A percentile compares a stretch with the other conserved stretches of the same genome.
These are phyloP conservation scores for Heliconius eleuchia DNA, from an alignment of 1,140 invertebrate species.

Conservation along the genomic window DNA sequence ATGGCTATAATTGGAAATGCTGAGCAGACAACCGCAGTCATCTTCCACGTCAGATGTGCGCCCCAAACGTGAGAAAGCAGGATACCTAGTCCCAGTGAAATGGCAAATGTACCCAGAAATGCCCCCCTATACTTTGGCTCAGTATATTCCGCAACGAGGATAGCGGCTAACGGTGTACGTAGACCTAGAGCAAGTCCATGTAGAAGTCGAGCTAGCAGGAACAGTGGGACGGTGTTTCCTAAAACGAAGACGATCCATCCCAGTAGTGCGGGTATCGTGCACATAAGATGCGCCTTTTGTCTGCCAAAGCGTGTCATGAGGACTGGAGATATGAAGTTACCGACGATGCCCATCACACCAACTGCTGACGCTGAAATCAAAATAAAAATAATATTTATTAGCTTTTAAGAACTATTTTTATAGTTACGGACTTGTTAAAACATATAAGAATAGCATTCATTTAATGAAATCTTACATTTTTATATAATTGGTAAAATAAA, in stretches of 20 bases:
- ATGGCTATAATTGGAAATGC: slow-evolving; percentile 67
- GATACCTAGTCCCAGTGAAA: slow-evolving; percentile 70
- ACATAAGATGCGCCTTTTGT: slow-evolving; percentile 68
- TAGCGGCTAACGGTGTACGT: slow-evolving; percentile 68
- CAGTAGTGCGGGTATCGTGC: slow-evolving; percentile 65
- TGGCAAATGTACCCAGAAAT: slow-evolving; percentile 71
- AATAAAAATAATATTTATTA: background rate
- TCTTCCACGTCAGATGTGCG: slow-evolving; percentile 70
- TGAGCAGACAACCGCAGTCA: slow-evolving; percentile 65
- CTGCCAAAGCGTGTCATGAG: slow-evolving; percentile 69
- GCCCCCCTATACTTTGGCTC: slow-evolving; percentile 72
- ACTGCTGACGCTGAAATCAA: slow-evolving; percentile 66
- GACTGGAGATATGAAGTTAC: slow-evolving; percentile 72
- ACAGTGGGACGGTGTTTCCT: slow-evolving; percentile 61
- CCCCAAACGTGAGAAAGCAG: slow-evolving; percentile 71
- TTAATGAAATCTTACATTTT: no score
- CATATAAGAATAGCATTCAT: no score
- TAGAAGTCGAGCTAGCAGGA: slow-evolving; percentile 63
- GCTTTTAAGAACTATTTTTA: background rate
- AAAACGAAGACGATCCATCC: slow-evolving; percentile 71
- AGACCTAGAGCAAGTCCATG: slow-evolving; percentile 69
- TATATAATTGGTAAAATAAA: no score
- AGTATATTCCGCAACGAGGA: slow-evolving; percentile 72
- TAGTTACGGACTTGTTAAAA: no score
- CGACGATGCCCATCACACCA: slow-evolving; percentile 71